phyloP scores from a whole-genome alignment of 2,888 invertebrate genomes.

The Barypeithes pellucidus region DNA sequence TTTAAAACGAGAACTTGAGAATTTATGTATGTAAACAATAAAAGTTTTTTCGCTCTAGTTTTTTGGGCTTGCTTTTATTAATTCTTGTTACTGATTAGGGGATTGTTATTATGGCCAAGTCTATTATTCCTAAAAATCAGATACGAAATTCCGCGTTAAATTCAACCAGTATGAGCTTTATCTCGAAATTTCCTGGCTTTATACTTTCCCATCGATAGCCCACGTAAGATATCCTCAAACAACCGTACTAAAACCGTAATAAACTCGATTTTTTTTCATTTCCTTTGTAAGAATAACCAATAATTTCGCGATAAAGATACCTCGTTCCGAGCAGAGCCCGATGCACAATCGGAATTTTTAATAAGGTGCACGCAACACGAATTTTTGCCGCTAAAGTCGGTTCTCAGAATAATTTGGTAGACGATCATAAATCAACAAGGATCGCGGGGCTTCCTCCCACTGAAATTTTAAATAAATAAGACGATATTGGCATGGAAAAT shows the following conservation, averaged over 20 bases:
- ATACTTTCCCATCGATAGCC: constrained; percentile 23
- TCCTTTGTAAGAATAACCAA: constrained; percentile 43
- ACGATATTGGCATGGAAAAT: constrained; percentile 53
- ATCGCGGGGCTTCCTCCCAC: constrained; percentile 58
- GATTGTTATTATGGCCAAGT: no score
- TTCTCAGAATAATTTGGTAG: constrained; percentile 50
- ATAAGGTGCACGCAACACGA: constrained; percentile 48
- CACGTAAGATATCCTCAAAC: constrained; percentile 24
- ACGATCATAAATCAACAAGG: constrained; percentile 61
- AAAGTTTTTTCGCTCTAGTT: no score
- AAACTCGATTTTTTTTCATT: constrained; percentile 30
- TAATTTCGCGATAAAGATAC: constrained; percentile 48
- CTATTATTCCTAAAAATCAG: no score
- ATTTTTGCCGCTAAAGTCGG: constrained; percentile 46
- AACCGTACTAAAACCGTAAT: constrained; percentile 30
- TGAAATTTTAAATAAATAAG: constrained; percentile 62
- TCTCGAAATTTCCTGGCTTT: not conserved
- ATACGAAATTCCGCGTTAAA: no score
- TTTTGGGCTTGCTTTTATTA: no score
- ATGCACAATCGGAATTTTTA: constrained; percentile 43
- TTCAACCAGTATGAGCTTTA: not conserved
- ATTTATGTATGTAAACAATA: no score
- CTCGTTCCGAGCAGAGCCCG: constrained; percentile 26
- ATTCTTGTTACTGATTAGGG: no score
- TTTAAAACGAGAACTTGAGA: no score